Base-by-base conservation (phyloP, 2,797 vertebrate genomes). In the Acanthiza pusilla region DNA sequence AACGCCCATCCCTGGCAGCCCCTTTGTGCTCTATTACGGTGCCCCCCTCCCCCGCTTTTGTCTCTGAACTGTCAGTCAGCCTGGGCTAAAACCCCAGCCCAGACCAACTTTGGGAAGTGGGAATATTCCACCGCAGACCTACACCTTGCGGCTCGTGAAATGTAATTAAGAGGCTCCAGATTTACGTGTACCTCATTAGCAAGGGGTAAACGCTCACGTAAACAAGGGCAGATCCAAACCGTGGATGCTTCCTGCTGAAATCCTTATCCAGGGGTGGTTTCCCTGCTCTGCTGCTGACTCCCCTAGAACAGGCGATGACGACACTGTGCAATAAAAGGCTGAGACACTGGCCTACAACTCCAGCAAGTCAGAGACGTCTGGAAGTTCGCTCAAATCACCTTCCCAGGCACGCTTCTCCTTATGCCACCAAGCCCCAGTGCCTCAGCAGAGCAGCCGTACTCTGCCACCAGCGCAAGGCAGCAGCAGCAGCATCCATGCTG, bases 21-120 rank as follows among this genome's bases (percentile, higher is more conserved):
- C 89, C 92, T 95, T 79, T 91, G 88, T 45, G 94, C 80, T 87
- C 62, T 2, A 66, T 60, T 22, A 58, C 77, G 61, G 89, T 91
- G 91, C 77, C 94, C 91, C 80, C 60, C 68, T 68, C 87, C 68
- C 83, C 55, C 2, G 75, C 92, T 96, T 97, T 96, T 94, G 96
- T 97, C 87, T 97, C 80, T 5, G 6, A 48, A 3, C 62, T 70
- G 79, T 72, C 91, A 87, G 30, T 17, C 82, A 63, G 60, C 3
- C n/a, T 1, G 67, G 4, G 55, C 40, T 54, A 13, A 85, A 89
- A 79, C 34, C 83, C 85, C 74, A 18, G 16, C 38, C 47, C 85
- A 40, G 22, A 13, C 3, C 4, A 96, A 95, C 88, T 96, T 96
- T n/a, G 75, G 75, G 38, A 97, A 88, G 76, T 40, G 87, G 72